phyloP scores from a whole-genome alignment of 64 coral and sea anemone genomes.

The Platygyra sinensis region DNA sequence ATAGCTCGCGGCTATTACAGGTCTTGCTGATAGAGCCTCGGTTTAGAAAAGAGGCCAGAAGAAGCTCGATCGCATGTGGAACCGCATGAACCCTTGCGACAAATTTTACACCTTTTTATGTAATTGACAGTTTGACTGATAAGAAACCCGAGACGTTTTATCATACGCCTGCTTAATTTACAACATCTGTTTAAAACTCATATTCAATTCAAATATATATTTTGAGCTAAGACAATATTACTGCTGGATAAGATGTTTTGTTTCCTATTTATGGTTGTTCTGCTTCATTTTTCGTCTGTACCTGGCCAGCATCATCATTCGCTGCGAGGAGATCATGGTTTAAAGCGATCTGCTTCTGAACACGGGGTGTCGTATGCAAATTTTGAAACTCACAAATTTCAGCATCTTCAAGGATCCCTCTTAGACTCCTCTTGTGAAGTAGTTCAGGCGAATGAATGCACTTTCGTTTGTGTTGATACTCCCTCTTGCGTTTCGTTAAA shows the following conservation, averaged over 20 bases:
- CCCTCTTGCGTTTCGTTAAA: constrained; percentile 38
- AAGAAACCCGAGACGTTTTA: no score
- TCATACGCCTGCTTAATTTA: no score
- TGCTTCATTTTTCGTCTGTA: background rate
- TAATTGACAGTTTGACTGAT: no score
- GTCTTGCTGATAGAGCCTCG: no score
- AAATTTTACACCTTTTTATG: no score
- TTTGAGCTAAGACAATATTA: background rate
- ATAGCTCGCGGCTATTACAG: no score
- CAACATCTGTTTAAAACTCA: no score
- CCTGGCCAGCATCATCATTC: background rate
- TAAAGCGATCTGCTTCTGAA: background rate
- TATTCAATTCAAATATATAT: no score
- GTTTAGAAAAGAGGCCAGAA: no score
- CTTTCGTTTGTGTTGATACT: background rate
- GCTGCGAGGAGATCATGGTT: background rate
- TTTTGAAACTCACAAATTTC: constrained; percentile 1
- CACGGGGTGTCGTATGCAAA: background rate
- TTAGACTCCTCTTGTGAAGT: background rate
- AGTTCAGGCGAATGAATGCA: background rate
- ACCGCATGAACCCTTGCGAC: no score
- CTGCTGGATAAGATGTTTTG: background rate
- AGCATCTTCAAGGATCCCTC: background rate
- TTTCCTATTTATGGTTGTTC: background rate
- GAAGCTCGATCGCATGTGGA: no score